Conservation (phyloP, 1,140 invertebrate genomes). For the Pectinophora gossypiella region DNA sequence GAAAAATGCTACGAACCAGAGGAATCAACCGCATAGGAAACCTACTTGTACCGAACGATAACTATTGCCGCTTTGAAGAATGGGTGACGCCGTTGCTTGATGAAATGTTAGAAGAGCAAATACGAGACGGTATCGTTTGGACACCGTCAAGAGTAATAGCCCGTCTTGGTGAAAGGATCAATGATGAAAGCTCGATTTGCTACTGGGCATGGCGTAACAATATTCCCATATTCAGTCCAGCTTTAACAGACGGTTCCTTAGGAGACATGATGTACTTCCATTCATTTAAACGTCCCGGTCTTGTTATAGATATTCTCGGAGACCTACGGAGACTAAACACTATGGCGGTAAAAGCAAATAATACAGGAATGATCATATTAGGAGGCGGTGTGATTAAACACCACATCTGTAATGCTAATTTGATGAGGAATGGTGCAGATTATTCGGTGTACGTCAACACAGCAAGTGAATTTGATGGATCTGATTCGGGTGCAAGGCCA, state of each 20-base stretch:
- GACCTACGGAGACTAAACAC: slow-evolving; percentile 94
- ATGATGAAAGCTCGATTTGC: slow-evolving; percentile 94
- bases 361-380: slow-evolving; percentile 97
- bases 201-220: slow-evolving; percentile 99
- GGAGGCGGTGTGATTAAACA: slow-evolving; percentile 99
- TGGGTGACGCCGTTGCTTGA: slow-evolving; percentile 98
- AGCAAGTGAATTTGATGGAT: slow-evolving; percentile 98
- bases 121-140: slow-evolving; percentile 86
- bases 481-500: slow-evolving; percentile 97
- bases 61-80: slow-evolving; percentile 99
- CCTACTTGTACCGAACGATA: slow-evolving; percentile 97
- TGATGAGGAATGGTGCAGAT: slow-evolving; percentile 99
- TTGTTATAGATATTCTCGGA: slow-evolving; percentile 95
- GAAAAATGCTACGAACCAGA: slow-evolving; percentile 84
- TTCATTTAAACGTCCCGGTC: slow-evolving; percentile 93
- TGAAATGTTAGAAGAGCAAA: slow-evolving; percentile 93
- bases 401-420: slow-evolving; percentile 98
- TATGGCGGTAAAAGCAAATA: slow-evolving; percentile 95
- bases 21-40: slow-evolving; percentile 99
- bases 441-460: slow-evolving; percentile 98
- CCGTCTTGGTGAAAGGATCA: slow-evolving; percentile 93
- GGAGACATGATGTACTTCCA: slow-evolving; percentile 99
- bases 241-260: slow-evolving; percentile 97
- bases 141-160: slow-evolving; percentile 85
- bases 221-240: slow-evolving; percentile 98